phyloP scores from a whole-genome alignment of 2,888 invertebrate genomes.

The Oxyteleia sp. region DNA sequence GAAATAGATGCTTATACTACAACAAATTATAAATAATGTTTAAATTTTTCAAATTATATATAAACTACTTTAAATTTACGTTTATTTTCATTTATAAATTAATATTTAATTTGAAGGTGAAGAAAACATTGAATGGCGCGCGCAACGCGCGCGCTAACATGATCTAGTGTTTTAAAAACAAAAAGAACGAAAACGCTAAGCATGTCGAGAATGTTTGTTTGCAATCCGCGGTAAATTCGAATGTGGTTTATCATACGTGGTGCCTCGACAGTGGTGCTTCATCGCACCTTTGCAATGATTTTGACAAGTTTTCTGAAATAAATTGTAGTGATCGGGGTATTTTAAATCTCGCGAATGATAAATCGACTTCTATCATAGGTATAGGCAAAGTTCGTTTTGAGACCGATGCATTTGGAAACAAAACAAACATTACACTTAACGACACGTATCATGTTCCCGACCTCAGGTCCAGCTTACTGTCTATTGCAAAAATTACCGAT shows the following conservation, averaged over 20 bases:
- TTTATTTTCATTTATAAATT: no score
- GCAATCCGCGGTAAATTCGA: background rate
- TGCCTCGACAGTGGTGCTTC: constrained; percentile 20
- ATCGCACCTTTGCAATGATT: constrained; percentile 9
- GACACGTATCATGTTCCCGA: constrained; percentile 27
- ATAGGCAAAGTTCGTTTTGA: background rate
- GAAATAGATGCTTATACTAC: no score
- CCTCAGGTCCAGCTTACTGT: constrained; percentile 19
- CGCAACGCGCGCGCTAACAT: no score
- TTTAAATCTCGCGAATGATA: constrained; percentile 8
- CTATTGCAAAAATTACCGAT: constrained; percentile 38
- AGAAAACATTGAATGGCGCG: no score
- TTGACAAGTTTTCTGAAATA: constrained; percentile 4
- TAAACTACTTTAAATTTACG: no score
- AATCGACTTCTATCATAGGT: constrained; percentile 4
- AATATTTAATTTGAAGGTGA: no score
- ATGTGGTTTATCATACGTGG: background rate
- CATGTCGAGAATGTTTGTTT: constrained; percentile 11
- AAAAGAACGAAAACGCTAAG: background rate
- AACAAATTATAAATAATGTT: no score
- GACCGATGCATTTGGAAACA: constrained; percentile 1
- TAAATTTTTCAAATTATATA: no score
- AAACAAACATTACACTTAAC: constrained; percentile 1
- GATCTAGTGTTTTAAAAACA: no score
- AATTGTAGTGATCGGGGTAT: background rate